Percentiles rank a stretch among this genome's conserved stretches.
Conservation (phyloP, 2,888 invertebrate species). For the Cephus pulcher region DNA sequence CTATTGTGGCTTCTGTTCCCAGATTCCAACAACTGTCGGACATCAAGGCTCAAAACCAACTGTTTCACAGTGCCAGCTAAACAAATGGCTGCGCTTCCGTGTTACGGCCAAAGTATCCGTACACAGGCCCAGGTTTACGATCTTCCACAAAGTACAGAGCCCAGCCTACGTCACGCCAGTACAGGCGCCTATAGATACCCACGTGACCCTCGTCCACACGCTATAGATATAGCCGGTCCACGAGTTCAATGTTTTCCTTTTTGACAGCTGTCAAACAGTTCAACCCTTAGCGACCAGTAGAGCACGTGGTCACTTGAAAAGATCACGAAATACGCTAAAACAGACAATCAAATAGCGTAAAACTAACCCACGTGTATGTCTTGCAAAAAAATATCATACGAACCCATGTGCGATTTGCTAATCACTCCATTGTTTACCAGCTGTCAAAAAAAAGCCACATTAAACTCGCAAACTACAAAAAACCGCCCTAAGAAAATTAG, state of each 20-base stretch:
- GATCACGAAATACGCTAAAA: background rate
- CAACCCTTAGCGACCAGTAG: background rate
- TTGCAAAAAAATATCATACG: too few relatives aligned
- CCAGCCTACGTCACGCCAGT: background rate
- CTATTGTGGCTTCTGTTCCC: background rate
- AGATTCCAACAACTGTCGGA: background rate
- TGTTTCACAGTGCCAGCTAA: background rate
- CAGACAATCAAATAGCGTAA: background rate
- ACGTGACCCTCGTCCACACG: too few relatives aligned
- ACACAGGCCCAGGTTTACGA: background rate
- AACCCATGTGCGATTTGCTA: too few relatives aligned
- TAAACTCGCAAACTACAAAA: too few relatives aligned
- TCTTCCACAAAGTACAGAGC: background rate
- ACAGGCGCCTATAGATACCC: background rate
- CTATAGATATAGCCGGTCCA: too few relatives aligned
- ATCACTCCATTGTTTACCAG: too few relatives aligned
- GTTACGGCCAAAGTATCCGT: background rate
- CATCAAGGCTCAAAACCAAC: background rate
- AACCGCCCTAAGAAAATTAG: too few relatives aligned
- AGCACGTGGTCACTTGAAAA: background rate
- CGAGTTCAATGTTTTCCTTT: too few relatives aligned
- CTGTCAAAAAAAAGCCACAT: too few relatives aligned
- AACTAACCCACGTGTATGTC: too few relatives aligned
- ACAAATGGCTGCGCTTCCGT: background rate
- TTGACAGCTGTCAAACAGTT: too few relatives aligned